phyloP scores from a whole-genome alignment of 2,797 vertebrate species.

The Sternarchorhynchus goeldii region DNA sequence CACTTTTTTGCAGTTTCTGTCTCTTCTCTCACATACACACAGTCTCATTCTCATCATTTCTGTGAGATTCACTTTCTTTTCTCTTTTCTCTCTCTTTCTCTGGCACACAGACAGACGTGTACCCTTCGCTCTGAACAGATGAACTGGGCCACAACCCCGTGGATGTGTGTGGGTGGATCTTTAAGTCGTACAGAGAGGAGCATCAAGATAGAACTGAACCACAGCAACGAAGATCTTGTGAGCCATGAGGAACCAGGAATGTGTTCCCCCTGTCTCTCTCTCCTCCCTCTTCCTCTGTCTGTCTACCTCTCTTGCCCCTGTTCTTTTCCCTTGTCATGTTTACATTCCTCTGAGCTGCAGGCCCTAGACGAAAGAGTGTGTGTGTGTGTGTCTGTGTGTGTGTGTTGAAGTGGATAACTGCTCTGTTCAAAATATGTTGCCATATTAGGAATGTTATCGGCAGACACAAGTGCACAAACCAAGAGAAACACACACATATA shows the following conservation, averaged over 20 bases:
- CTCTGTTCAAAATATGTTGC: conserved; percentile 17
- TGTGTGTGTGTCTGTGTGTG: conserved; percentile 19
- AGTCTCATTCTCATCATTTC: no score
- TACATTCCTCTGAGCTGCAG: conserved; percentile 65
- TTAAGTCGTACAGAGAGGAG: conserved; percentile 11
- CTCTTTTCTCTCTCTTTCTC: background rate
- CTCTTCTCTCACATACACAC: no score
- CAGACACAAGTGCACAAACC: conserved; percentile 7
- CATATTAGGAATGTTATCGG: conserved; percentile 44
- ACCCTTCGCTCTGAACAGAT: background rate
- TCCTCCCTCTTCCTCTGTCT: background rate
- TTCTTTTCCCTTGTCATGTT: conserved; percentile 58
- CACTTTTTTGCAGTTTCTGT: no score
- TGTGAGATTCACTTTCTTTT: background rate
- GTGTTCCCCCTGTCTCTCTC: background rate
- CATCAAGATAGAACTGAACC: conserved; percentile 6
- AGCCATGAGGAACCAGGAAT: no score
- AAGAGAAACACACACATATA: conserved; percentile 41
- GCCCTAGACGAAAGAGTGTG: background rate
- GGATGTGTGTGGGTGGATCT: background rate
- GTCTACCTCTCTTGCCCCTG: no score
- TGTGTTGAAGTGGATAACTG: conserved; percentile 43
- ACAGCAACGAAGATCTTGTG: background rate
- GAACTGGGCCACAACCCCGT: background rate
- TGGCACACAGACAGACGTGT: background rate